phyloP scores from a whole-genome alignment of 2,888 invertebrate genomes.

The Agrypnus murinus region DNA sequence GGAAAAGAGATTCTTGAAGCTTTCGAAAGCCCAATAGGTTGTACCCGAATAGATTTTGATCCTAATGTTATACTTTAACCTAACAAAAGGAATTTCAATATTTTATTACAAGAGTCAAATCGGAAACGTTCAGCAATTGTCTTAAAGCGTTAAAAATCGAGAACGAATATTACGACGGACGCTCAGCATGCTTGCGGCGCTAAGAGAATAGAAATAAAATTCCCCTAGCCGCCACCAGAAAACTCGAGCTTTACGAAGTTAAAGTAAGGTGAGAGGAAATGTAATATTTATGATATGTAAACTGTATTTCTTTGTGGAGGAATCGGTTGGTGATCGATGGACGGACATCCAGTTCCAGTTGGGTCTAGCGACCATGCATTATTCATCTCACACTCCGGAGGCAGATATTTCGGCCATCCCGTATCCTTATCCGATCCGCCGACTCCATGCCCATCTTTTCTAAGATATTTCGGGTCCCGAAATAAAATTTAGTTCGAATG shows the following conservation, averaged over 20 bases:
- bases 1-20: conserved; percentile 15
- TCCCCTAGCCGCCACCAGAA: conserved; percentile 8
- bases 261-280: conserved; percentile 47
- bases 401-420: conserved; percentile 58
- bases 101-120: background rate
- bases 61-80: background rate
- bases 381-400: conserved; percentile 62
- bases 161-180: too few species aligned
- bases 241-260: conserved; percentile 21
- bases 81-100: background rate
- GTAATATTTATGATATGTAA: conserved; percentile 64
- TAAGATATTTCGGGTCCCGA: conserved; percentile 59
- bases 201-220: conserved; percentile 21
- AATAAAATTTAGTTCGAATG: conserved; percentile 62
- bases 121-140: background rate
- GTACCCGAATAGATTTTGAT: background rate
- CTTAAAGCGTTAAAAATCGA: too few species aligned
- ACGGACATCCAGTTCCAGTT: conserved; percentile 62
- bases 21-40: background rate
- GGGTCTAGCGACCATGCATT: conserved; percentile 61
- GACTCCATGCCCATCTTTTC: conserved; percentile 61
- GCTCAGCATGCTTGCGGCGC: too few species aligned
- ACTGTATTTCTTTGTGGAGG: conserved; percentile 63
- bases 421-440: conserved; percentile 62
- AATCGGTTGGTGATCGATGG: conserved; percentile 67